Evolutionary conservation across 2,113 vertebrate genomes (phyloP), one percentile per base, ranked within the genome.

Genomic region (Chionodraco myersi): DNA sequence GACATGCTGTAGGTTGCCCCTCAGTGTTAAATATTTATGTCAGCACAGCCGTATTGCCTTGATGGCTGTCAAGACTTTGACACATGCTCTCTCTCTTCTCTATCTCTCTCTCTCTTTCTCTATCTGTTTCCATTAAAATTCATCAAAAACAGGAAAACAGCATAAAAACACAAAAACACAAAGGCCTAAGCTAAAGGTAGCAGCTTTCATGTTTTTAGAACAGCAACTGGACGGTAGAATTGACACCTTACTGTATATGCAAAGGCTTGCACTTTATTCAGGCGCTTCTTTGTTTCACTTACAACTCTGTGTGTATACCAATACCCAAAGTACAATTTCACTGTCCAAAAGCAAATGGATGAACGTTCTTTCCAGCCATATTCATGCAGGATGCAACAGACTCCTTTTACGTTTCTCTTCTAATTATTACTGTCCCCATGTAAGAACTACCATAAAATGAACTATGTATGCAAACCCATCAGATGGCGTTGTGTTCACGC

Each of bases 1-100:
- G 92, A 93, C 92, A 94, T 91, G 91, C 92, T 94, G 93, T 94
- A 93, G 94, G 93, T 92, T 92, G 90, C 91, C 91, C 90, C 87
- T 92, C 92, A 77, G 90, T 93, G 93, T 95, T 95, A 94, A 94
- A 95, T 94, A 95, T 95, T 94, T 94, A 94, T 95, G 92, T 94
- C 92, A 92, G 92, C 89, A 88, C 77, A 51, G 75, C 77, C 75
- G 93, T 91, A 90, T 79, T 91, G 90, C 89, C 87, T 87, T 94
- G 93, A 94, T 91, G 93, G 92, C 91, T 94, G 94, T 94, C 94
- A 94, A 70, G 92, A 88, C 85, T 92, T 87, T 94, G 94, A 95
- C 94, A 94, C 90, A 56, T 88, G 89, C 86, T 84, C 92, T 88
- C 89, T 87, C 86, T 86, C 30, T 30, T 4, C 3, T 30, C 73